Base-by-base conservation (phyloP, 2,113 vertebrate species). In the Otis tarda region DNA sequence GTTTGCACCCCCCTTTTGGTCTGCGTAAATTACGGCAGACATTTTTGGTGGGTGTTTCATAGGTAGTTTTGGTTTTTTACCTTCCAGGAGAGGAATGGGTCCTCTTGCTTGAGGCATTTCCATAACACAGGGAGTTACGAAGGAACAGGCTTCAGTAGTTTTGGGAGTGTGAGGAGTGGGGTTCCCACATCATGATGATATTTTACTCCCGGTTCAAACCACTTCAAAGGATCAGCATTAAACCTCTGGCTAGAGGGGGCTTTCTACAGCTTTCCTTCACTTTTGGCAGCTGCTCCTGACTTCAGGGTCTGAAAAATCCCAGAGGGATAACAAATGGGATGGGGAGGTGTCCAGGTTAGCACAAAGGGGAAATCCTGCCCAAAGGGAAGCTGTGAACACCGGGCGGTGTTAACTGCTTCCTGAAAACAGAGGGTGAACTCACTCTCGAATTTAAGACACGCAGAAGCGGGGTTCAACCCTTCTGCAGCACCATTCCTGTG, bases 361-460 rank as follows among this genome's bases (percentile, higher is more conserved):
- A 22, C 0, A 0, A n/a, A 47, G 39, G 28, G 55, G 31, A 77
- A 73, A 70, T 52, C 20, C 55, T 47, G 14, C 43, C 50, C 14
- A 4, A 12, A 57, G 45, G 4, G 2, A 78, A 55, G 50, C 14
- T 2, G 4, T 35, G 33, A 60, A 30, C 0, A 0, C 55, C 37
- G 67, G 31, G 11, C 2, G 5, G 33, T 17, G 31, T 9, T 45
- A 33, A 65, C 25, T 55, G 18, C 12, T 57, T 59, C 59, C 56
- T 12, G 39, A 37, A 52, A 81, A 41, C 14, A 4, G 31, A 74
- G 28, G 21, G 12, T 30, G 79, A 65, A 37, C 7, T 2, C 33
- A 61, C 17, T 55, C 60, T 43, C n/a, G 30, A 30, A 30, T 61
- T 64, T 20, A 28, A 73, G 64, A 22, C 4, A 12, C 2, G 12